phyloP scores from a whole-genome alignment of 2,797 vertebrate species.

The Cyclopterus lumpus region DNA sequence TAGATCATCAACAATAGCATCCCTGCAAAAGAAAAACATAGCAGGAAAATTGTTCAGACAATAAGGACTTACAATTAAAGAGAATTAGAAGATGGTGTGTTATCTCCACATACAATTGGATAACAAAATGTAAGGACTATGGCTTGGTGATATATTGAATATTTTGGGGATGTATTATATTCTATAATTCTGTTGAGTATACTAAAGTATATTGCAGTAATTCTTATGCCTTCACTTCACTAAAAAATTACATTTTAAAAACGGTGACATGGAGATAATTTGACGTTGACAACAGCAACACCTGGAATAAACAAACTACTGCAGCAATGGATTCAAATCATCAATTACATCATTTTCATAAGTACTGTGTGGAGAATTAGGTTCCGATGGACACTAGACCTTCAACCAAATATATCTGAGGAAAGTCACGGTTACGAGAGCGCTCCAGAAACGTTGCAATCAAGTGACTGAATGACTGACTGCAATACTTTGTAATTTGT shows the following conservation, averaged over 20 bases:
- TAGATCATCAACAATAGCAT: constrained; percentile 88
- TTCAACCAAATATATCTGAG: no score
- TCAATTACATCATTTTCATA: neutral
- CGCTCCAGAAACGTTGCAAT: neutral
- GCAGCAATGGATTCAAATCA: neutral
- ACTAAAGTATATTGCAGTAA: neutral
- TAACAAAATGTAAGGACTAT: neutral
- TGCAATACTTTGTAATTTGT: neutral
- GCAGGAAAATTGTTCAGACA: neutral
- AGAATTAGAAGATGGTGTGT: neutral
- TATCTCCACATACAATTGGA: neutral
- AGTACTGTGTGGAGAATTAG: neutral
- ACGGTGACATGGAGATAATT: neutral
- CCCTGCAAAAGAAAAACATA: constrained; percentile 74
- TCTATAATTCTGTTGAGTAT: neutral
- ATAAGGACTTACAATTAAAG: neutral
- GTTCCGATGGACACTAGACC: no score
- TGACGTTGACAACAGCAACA: neutral
- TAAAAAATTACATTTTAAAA: neutral
- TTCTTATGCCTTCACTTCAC: neutral
- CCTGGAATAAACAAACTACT: neutral
- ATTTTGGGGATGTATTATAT: neutral
- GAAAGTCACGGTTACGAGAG: neutral
- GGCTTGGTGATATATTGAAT: neutral
- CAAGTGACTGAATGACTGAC: neutral